Conservation (phyloP, 2,797 vertebrate genomes). For the Scolopax rusticola region DNA sequence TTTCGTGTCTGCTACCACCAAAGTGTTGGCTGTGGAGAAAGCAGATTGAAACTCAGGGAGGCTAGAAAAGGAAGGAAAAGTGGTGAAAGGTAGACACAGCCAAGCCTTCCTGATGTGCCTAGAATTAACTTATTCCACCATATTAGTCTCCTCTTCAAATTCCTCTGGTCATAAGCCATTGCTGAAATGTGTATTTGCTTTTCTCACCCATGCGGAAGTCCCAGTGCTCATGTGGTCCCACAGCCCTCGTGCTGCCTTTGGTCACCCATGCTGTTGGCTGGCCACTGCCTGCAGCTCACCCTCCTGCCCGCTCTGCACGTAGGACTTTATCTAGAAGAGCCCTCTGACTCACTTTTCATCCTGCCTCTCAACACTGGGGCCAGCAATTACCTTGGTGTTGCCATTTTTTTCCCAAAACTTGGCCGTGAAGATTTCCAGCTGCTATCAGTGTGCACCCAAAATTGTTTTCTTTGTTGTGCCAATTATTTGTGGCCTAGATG, state of each 20-base stretch:
- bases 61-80: neutral
- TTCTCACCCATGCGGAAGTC: neutral
- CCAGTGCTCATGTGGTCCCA: neutral
- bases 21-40: neutral
- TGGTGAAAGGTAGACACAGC: neutral
- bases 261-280: accelerated
- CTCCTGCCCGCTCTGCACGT: neutral
- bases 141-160: neutral
- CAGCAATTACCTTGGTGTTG: neutral
- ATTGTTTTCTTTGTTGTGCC: neutral
- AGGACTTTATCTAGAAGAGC: neutral
- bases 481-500: accelerated
- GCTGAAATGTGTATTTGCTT: neutral
- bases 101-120: neutral
- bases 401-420: neutral
- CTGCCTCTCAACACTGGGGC: accelerated
- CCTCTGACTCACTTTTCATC: neutral
- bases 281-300: neutral
- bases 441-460: neutral
- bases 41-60: neutral
- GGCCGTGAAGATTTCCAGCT: neutral
- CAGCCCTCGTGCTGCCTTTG: neutral
- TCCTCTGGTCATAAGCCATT: neutral
- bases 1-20: neutral
- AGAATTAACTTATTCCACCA: neutral